Conservation (phyloP, 2,888 invertebrate species). For the Pachymerium ferrugineum region DNA sequence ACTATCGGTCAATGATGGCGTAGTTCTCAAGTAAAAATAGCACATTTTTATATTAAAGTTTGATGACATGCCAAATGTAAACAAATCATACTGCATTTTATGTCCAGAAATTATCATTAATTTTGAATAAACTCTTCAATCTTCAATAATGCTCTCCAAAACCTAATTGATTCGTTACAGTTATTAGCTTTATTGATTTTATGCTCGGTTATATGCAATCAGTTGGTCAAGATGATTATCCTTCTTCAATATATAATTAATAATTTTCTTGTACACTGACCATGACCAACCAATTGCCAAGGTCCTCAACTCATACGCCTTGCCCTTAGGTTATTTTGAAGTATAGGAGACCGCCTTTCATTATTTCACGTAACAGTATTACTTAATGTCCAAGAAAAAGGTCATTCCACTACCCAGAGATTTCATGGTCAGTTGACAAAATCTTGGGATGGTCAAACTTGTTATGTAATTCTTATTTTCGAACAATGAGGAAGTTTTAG, state of each 20-base stretch:
- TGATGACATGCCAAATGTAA: too few relatives aligned
- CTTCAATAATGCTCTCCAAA: too few relatives aligned
- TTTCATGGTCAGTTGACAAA: slow-evolving; percentile 12
- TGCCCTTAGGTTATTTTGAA: not conserved
- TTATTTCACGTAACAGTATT: not conserved
- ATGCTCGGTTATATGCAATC: not conserved
- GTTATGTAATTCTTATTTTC: not conserved
- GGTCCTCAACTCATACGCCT: not conserved
- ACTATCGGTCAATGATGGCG: too few relatives aligned
- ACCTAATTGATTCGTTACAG: not conserved
- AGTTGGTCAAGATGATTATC: not conserved
- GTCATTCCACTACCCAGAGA: not conserved
- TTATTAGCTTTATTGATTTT: not conserved
- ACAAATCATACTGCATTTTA: too few relatives aligned
- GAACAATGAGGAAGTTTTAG: slow-evolving; percentile 7
- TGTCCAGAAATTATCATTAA: too few relatives aligned
- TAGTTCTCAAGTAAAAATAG: too few relatives aligned
- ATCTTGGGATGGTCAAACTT: not conserved
- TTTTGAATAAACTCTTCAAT: too few relatives aligned
- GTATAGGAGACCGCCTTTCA: not conserved
- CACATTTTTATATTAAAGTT: too few relatives aligned
- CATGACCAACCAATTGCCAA: slow-evolving; percentile 1
- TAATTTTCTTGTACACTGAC: slow-evolving; percentile 18
- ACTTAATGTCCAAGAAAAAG: not conserved
- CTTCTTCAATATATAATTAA: not conserved